Evolutionary conservation across 2,113 vertebrate species (phyloP).

Genomic region (Enhydra lutris): DNA sequence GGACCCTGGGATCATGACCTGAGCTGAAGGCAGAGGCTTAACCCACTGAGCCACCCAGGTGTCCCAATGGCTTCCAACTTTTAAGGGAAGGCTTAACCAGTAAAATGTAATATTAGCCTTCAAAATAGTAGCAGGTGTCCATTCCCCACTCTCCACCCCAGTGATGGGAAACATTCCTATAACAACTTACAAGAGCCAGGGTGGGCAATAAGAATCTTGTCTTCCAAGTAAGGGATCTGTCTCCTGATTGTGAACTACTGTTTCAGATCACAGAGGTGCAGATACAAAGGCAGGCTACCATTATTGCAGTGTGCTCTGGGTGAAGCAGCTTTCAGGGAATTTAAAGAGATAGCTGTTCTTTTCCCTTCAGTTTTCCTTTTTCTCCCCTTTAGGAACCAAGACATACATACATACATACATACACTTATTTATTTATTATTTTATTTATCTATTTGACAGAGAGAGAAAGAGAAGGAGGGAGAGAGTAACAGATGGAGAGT

Average conservation of each 20-base stretch:
- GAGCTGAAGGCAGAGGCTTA: too few species aligned
- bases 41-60: too few species aligned
- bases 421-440: too few species aligned
- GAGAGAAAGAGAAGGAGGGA: too few species aligned
- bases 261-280: background rate
- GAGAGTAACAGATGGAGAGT: too few species aligned
- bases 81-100: background rate
- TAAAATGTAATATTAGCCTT: background rate
- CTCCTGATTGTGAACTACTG: background rate
- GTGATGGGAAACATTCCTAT: background rate
- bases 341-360: background rate
- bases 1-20: too few species aligned
- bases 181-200: background rate
- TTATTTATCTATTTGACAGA: too few species aligned
- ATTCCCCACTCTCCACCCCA: background rate
- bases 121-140: background rate
- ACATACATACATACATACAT: too few species aligned
- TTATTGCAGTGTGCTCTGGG: background rate
- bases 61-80: too few species aligned
- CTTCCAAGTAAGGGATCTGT: background rate
- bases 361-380: background rate
- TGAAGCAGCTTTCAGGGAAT: background rate
- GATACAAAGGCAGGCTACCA: background rate
- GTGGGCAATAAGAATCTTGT: background rate
- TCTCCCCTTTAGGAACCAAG: background rate